Conservation (phyloP, 2,888 invertebrate species). For the Cinara cedri region DNA sequence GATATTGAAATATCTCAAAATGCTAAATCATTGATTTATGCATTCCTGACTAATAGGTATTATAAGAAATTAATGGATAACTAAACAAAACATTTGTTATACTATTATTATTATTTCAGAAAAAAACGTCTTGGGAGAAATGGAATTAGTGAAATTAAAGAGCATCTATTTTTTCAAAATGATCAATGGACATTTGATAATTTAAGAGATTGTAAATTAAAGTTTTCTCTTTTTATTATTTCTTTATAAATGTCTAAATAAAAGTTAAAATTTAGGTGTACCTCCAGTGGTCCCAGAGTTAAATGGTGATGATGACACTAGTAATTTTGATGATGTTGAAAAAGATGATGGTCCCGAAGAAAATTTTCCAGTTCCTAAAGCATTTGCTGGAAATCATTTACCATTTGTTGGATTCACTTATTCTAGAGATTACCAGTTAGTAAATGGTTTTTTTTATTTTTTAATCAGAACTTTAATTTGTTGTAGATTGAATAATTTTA, state of each 20-base stretch:
- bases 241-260: neutral
- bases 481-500: too few species aligned
- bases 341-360: conserved; percentile 92
- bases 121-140: conserved; percentile 85
- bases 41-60: conserved; percentile 88
- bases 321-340: conserved; percentile 97
- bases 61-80: neutral
- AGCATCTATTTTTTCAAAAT: conserved; percentile 93
- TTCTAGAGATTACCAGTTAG: conserved; percentile 83
- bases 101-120: conserved; percentile 61
- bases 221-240: neutral
- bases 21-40: conserved; percentile 87
- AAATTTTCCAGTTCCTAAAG: conserved; percentile 93
- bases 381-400: conserved; percentile 97
- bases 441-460: neutral
- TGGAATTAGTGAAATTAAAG: conserved; percentile 93
- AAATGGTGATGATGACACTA: conserved; percentile 94
- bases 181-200: conserved; percentile 98
- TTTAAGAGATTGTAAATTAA: conserved; percentile 77
- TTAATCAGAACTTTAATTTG: neutral
- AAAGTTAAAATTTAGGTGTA: conserved; percentile 65
- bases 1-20: conserved; percentile 91
- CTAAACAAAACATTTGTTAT: neutral
- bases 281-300: conserved; percentile 98
- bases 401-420: conserved; percentile 99